A percentile compares a stretch with the other conserved stretches of the same genome.
Evolutionary conservation across 2,888 invertebrate genomes (phyloP).

Genomic region (Keiferia lycopersicella): DNA sequence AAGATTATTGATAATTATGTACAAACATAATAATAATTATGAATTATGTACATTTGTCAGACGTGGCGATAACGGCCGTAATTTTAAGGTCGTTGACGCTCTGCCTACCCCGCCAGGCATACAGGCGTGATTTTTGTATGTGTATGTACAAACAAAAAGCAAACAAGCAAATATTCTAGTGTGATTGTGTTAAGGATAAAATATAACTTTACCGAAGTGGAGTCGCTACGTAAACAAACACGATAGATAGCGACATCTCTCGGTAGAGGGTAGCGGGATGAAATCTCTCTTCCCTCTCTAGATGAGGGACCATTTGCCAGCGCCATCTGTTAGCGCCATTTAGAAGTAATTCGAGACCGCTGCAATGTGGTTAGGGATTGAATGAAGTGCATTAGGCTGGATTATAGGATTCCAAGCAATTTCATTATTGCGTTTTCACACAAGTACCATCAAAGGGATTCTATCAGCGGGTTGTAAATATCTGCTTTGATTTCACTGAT

Average conservation of each 20-base stretch:
- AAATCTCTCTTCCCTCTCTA: conserved; percentile 14
- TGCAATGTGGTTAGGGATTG: conserved; percentile 39
- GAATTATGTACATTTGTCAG: too few species aligned
- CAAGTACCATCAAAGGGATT: background rate
- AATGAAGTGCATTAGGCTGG: conserved; percentile 36
- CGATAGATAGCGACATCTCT: conserved; percentile 18
- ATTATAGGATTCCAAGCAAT: conserved; percentile 36
- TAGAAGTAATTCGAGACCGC: conserved; percentile 47
- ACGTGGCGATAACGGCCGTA: too few species aligned
- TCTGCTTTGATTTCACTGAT: conserved; percentile 1
- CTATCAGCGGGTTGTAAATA: conserved; percentile 3
- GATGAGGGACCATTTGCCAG: conserved; percentile 32
- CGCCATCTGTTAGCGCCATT: conserved; percentile 56
- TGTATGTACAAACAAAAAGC: too few species aligned
- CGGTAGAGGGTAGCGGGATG: background rate
- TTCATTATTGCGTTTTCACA: conserved; percentile 30
- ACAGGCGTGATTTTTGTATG: too few species aligned
- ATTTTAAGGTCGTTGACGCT: too few species aligned
- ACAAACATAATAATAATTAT: too few species aligned
- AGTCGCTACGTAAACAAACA: conserved; percentile 8
- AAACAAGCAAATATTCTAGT: too few species aligned
- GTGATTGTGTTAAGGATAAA: too few species aligned
- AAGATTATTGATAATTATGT: too few species aligned
- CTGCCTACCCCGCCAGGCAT: too few species aligned
- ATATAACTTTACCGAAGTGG: background rate